A percentile compares a stretch with the other conserved stretches of the same genome.
Evolutionary conservation across 2,797 vertebrate genomes (phyloP).

Genomic region (Danio aesculapii): DNA sequence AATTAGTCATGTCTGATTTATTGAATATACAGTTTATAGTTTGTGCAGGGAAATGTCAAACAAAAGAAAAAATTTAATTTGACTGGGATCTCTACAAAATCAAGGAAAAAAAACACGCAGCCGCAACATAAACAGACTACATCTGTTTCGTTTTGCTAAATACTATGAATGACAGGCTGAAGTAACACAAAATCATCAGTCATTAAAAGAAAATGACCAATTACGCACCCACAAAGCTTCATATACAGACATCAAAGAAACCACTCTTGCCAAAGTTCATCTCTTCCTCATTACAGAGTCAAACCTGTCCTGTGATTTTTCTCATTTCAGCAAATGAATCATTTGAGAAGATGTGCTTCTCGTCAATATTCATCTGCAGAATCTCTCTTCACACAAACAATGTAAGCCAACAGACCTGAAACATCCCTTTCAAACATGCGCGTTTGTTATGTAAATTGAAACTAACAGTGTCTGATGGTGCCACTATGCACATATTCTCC

Average conservation of each 20-base stretch:
- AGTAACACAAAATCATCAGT: slow-evolving; percentile 9
- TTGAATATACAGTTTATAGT: slow-evolving; percentile 38
- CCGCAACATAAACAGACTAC: slow-evolving; percentile 12
- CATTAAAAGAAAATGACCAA: slow-evolving; percentile 21
- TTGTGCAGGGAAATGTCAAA: slow-evolving; percentile 18
- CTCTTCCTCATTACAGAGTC: background rate
- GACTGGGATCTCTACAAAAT: slow-evolving; percentile 13
- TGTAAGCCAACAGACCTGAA: slow-evolving; percentile 9
- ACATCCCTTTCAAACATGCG: slow-evolving; percentile 10
- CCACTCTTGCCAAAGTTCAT: background rate
- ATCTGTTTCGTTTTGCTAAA: slow-evolving; percentile 25
- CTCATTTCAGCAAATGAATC: slow-evolving; percentile 23
- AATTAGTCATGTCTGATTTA: slow-evolving; percentile 20
- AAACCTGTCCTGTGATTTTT: slow-evolving; percentile 6
- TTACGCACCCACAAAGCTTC: background rate
- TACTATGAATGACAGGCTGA: background rate
- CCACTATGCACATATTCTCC: slow-evolving; percentile 24
- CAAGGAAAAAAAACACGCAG: background rate
- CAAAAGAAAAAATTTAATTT: slow-evolving; percentile 10
- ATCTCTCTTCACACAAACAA: slow-evolving; percentile 9
- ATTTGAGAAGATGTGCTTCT: slow-evolving; percentile 23
- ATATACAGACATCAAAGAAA: slow-evolving; percentile 16
- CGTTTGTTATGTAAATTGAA: slow-evolving; percentile 20
- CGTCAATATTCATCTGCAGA: background rate
- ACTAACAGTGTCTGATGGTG: slow-evolving; percentile 17